phyloP scores from a whole-genome alignment of 2,797 vertebrate genomes.

The Smutsia temminckii region DNA sequence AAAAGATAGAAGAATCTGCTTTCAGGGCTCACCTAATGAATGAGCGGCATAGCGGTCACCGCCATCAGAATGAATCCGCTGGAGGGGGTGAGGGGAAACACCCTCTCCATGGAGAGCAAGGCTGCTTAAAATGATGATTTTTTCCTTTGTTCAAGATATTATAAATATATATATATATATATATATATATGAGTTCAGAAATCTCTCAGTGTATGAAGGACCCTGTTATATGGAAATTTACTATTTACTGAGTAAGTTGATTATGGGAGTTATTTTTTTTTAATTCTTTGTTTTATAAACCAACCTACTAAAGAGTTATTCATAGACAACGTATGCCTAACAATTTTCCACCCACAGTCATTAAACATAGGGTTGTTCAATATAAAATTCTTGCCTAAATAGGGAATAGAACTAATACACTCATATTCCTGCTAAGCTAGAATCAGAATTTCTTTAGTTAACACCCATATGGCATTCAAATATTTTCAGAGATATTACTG shows the following conservation, averaged over 20 bases:
- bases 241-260: not conserved
- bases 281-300: not conserved
- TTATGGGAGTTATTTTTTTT: not conserved
- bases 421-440: not conserved
- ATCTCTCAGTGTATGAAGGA: not conserved
- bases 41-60: not conserved
- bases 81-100: not conserved
- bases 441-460: not conserved
- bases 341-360: not conserved
- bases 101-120: accelerated
- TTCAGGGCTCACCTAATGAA: not conserved
- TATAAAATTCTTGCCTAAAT: not conserved
- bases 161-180: too few species aligned
- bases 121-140: not conserved
- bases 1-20: not conserved
- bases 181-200: not conserved
- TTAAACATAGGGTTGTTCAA: not conserved
- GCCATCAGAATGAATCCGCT: not conserved
- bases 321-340: not conserved
- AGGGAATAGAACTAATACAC: not conserved
- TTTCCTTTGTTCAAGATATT: not conserved
- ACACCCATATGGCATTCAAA: not conserved
- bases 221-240: not conserved
- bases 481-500: not conserved
- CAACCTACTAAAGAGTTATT: not conserved